Evolutionary conservation across 1,140 invertebrate genomes (phyloP).

Genomic region (Philotrypesis tridentata): DNA sequence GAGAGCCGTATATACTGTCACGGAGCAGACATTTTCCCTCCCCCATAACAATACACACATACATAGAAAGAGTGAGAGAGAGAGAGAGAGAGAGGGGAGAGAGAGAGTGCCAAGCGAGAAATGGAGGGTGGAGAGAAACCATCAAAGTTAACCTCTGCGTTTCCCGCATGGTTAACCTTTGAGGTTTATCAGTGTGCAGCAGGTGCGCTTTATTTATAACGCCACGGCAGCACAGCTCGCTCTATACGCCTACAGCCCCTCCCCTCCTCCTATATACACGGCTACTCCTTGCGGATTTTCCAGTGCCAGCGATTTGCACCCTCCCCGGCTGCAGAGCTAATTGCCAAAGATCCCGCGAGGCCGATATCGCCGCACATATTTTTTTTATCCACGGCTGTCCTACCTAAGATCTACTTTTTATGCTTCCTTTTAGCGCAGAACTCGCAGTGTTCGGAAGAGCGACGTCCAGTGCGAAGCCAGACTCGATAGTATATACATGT

Average conservation of each 20-base stretch:
- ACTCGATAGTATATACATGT: too few species aligned
- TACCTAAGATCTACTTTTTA: neutral
- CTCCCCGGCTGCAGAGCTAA: neutral
- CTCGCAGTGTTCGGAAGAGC: too few species aligned
- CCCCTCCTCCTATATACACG: too few species aligned
- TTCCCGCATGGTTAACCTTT: slow-evolving; percentile 63
- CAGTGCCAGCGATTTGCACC: neutral
- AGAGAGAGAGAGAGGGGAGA: neutral
- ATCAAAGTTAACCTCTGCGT: slow-evolving; percentile 63
- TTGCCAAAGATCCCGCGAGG: neutral
- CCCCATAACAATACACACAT: too few species aligned
- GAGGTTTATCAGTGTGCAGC: slow-evolving; percentile 63
- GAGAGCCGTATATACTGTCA: neutral
- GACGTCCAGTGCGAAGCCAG: neutral
- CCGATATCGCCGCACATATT: neutral
- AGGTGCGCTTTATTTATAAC: slow-evolving; percentile 67
- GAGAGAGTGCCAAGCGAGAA: neutral
- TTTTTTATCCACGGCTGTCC: neutral
- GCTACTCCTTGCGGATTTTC: neutral
- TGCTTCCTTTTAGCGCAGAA: neutral
- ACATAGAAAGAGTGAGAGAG: too few species aligned
- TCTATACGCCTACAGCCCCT: neutral
- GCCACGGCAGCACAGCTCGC: neutral
- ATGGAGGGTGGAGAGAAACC: slow-evolving; percentile 40
- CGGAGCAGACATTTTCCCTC: too few species aligned